Evolutionary conservation across 2,113 vertebrate genomes (phyloP), one percentile per base, ranked within the genome.

Genomic region (Entomyzon cyanotis): DNA sequence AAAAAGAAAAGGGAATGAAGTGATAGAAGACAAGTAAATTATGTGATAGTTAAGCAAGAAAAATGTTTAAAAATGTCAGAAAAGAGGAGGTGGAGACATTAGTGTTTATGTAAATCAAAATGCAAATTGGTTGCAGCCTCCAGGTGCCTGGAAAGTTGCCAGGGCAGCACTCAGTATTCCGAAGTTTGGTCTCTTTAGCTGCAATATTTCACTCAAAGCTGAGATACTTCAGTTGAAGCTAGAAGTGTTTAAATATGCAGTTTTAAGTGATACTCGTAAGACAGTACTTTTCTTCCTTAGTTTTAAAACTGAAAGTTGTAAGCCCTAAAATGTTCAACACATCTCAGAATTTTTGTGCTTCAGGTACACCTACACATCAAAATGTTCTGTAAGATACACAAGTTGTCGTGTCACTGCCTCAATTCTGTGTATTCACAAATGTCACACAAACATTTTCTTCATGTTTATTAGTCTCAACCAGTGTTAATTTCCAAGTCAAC

Each of bases 21-120:
- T 89, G 89, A 92, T 97, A 95, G 84, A 49, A 97, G 93, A 96
- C 93, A 94, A 95, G 95, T 95, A 96, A 96, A 96, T 96, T 96
- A 92, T 39, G 91, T 84, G 94, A 95, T 93, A 92, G 91, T 95
- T 96, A 92, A 94, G 93, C 59, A 89, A 75, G 86, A 95, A 52
- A 92, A 95, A 95, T 71, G 84, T 47, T 94, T 89, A 96, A 96
- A 95, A 97, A 77, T 96, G 95, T 95, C 95, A 95, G 89, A 95
- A 87, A 71, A 92, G 69, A 93, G 80, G 95, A 96, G 86, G 94
- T 94, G 86, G 95, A 92, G 80, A 97, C 47, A 96, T 92, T 55
- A 96, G 83, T 96, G 86, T 97, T 97, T 94, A 96, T 97, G 94
- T 94, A 96, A 97, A 97, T 96, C 94, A 94, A 96, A 90, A 97